phyloP scores from a whole-genome alignment of 2,113 vertebrate genomes.

The human (Homo sapiens) region DNA sequence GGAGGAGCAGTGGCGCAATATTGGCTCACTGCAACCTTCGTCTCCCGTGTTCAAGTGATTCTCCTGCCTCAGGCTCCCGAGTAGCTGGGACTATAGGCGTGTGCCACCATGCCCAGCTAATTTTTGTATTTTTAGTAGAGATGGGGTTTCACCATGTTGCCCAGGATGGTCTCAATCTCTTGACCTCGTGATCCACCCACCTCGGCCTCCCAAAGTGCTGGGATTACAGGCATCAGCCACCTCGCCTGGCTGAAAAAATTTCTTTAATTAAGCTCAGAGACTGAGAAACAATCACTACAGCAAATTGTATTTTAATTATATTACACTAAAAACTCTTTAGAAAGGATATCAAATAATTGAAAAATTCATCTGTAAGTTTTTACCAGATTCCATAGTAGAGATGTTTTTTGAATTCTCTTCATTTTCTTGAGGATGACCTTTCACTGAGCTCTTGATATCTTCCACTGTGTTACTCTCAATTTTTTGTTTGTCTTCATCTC shows the following conservation, averaged over 20 bases:
- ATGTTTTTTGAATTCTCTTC: conserved; percentile 73
- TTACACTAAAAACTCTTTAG: background rate
- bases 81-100: too few species aligned
- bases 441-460: conserved; percentile 41
- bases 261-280: conserved; percentile 8
- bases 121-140: too few species aligned
- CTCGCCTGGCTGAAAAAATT: background rate
- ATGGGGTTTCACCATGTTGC: too few species aligned
- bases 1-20: too few species aligned
- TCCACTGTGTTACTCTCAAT: background rate
- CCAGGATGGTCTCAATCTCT: too few species aligned
- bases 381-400: conserved; percentile 86
- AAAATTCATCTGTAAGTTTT: conserved; percentile 5
- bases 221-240: too few species aligned
- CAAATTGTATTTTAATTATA: conserved; percentile 37
- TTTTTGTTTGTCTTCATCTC: conserved; percentile 80
- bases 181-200: too few species aligned
- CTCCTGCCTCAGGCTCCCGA: too few species aligned
- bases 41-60: too few species aligned
- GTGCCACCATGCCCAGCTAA: too few species aligned
- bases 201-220: too few species aligned
- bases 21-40: too few species aligned
- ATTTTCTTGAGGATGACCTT: conserved; percentile 70
- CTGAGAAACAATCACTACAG: background rate
- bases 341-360: background rate